phyloP scores from a whole-genome alignment of 2,113 vertebrate species.

The Ptyas mucosa region DNA sequence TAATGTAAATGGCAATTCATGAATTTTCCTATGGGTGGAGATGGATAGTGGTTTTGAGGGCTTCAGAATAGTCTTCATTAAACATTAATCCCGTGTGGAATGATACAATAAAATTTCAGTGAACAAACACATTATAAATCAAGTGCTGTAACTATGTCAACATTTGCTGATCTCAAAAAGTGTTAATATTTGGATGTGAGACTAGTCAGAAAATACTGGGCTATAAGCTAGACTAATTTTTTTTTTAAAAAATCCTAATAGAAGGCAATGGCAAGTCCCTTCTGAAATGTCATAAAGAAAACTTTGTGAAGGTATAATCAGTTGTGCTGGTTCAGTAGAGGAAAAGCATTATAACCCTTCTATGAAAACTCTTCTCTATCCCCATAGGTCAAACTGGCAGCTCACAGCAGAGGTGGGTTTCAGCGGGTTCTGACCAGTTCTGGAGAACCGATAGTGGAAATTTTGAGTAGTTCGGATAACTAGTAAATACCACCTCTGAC shows the following conservation, averaged over 20 bases:
- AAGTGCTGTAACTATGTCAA: background rate
- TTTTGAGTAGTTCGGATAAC: too few relatives aligned
- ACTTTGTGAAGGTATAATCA: background rate
- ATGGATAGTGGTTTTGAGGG: conserved; percentile 10
- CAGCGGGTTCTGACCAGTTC: too few relatives aligned
- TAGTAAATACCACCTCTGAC: too few relatives aligned
- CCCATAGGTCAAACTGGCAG: too few relatives aligned
- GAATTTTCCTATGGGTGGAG: conserved; percentile 36
- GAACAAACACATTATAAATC: background rate
- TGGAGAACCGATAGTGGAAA: too few relatives aligned
- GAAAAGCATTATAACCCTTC: background rate
- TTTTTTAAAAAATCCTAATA: background rate
- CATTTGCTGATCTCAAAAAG: background rate
- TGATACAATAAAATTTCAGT: too few relatives aligned
- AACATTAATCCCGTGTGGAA: background rate
- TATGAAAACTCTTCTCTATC: background rate
- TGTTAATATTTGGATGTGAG: background rate
- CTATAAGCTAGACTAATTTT: background rate
- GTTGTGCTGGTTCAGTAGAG: background rate
- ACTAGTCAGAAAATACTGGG: background rate
- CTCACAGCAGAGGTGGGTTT: too few relatives aligned
- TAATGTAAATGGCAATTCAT: conserved; percentile 19
- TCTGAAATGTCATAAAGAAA: background rate
- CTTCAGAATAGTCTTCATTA: background rate
- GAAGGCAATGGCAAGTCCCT: background rate